Percentiles rank a stretch among this genome's conserved stretches.
Evolutionary conservation across 2,888 invertebrate species (phyloP).

Genomic region (Odontothrips loti): DNA sequence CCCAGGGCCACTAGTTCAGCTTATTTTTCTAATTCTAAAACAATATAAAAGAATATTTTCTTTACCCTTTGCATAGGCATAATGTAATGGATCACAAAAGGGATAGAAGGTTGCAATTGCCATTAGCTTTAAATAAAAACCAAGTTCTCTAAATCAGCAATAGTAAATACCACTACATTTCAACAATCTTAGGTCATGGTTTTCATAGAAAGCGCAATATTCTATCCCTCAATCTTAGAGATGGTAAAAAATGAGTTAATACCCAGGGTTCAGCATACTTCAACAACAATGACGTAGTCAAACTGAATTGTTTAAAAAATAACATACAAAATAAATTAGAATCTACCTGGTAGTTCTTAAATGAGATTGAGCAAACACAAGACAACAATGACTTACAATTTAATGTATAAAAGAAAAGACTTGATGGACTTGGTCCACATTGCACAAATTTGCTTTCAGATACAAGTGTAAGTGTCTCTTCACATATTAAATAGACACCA

Average conservation of each 20-base stretch:
- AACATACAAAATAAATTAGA: background rate
- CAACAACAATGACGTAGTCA: too few relatives aligned
- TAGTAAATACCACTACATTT: background rate
- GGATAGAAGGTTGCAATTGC: constrained; percentile 12
- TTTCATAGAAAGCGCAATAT: constrained; percentile 2
- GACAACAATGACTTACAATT: background rate
- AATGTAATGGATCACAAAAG: constrained; percentile 6
- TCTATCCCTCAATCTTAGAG: background rate
- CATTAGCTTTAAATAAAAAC: constrained; percentile 15
- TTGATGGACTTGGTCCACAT: too few relatives aligned
- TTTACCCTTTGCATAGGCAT: background rate
- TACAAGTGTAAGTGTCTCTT: background rate
- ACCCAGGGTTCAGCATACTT: too few relatives aligned
- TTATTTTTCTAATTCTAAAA: background rate
- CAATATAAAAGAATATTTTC: background rate
- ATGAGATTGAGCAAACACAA: background rate
- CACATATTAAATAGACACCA: too few relatives aligned
- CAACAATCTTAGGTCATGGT: background rate
- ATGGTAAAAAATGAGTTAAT: too few relatives aligned
- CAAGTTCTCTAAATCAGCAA: background rate
- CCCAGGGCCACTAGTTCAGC: background rate
- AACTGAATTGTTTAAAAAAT: too few relatives aligned
- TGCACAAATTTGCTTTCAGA: background rate
- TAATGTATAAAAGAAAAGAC: too few relatives aligned
- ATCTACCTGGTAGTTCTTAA: background rate